Conservation (phyloP, 2,113 vertebrate species). For the Columba janthina region DNA sequence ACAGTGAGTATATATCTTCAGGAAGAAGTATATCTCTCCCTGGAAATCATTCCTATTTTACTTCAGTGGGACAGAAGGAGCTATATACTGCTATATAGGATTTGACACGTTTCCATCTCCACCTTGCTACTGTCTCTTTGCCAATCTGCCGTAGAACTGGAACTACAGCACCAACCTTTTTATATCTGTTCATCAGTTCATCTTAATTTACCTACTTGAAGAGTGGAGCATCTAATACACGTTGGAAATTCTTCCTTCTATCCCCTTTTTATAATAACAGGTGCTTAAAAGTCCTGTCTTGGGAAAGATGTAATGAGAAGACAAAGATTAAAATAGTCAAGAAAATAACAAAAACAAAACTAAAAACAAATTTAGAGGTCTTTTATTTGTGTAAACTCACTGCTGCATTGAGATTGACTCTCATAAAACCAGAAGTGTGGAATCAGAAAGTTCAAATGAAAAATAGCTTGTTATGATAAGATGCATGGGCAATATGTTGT, state of each 20-base stretch:
- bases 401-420: neutral
- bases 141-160: neutral
- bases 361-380: neutral
- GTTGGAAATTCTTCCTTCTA: neutral
- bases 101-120: neutral
- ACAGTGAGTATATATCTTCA: neutral
- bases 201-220: neutral
- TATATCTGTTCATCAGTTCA: neutral
- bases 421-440: neutral
- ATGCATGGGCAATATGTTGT: neutral
- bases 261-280: neutral
- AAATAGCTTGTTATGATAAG: neutral
- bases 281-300: neutral
- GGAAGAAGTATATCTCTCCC: neutral
- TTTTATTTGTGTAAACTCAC: neutral
- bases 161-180: neutral
- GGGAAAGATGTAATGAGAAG: neutral
- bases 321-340: neutral
- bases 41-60: neutral
- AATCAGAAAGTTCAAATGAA: neutral
- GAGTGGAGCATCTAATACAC: neutral
- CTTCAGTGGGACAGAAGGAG: neutral
- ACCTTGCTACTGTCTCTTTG: neutral
- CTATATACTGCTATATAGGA: neutral
- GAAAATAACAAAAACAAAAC: neutral